Percentiles rank a stretch among this genome's conserved stretches.
phyloP scores from a whole-genome alignment of 2,113 vertebrate species.

The Motacilla alba region DNA sequence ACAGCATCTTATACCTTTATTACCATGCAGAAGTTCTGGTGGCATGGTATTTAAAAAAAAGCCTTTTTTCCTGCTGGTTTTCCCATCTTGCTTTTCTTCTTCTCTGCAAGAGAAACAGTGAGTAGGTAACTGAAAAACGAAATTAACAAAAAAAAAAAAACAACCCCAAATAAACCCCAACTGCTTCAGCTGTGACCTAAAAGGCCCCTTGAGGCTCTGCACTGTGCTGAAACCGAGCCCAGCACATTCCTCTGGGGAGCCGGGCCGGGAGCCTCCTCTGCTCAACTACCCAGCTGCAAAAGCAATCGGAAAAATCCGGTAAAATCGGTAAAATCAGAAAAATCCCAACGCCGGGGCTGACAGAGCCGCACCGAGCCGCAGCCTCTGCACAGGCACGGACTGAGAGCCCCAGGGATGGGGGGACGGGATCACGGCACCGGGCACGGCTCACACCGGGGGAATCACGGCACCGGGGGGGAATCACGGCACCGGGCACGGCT shows the following conservation, averaged over 20 bases:
- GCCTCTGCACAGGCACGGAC: background rate
- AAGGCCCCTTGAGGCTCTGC: background rate
- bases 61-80: background rate
- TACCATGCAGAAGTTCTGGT: constrained; percentile 9
- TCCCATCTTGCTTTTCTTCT: background rate
- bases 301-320: fast-evolving
- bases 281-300: background rate
- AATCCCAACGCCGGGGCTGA: fast-evolving
- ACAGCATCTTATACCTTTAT: background rate
- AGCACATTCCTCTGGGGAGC: background rate
- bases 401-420: fast-evolving
- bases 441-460: too few relatives aligned
- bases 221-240: background rate
- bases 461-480: too few relatives aligned
- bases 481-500: background rate
- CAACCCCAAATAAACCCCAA: background rate
- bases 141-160: background rate
- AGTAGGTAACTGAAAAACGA: background rate
- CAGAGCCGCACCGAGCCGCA: background rate
- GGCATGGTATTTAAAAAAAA: constrained; percentile 12
- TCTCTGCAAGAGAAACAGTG: constrained; percentile 16
- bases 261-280: fast-evolving
- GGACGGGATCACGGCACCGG: background rate
- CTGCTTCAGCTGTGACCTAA: background rate
- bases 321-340: fast-evolving